Percentiles rank a stretch among this genome's conserved stretches.
Conservation (phyloP, 1,140 invertebrate genomes). For the Pogonomyrmex californicus region DNA sequence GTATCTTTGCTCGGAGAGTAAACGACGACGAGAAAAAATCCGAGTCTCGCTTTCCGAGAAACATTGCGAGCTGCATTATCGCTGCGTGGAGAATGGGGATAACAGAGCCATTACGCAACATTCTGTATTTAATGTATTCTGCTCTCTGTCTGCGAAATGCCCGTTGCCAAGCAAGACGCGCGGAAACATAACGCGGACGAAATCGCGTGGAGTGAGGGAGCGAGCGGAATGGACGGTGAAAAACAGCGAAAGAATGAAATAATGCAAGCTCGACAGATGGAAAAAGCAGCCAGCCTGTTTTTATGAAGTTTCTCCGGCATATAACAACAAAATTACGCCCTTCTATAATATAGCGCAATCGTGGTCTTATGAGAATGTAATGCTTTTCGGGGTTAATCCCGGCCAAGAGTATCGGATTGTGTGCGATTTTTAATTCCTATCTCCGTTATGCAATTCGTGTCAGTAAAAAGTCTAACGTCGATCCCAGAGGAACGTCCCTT, state of each 20-base stretch:
- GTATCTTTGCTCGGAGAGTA: neutral
- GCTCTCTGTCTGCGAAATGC: neutral
- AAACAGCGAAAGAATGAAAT: conserved; percentile 56
- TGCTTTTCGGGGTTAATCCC: conserved; percentile 38
- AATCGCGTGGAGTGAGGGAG: conserved; percentile 18
- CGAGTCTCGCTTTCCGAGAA: neutral
- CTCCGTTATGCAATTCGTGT: neutral
- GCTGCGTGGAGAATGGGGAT: neutral
- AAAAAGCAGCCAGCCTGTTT: conserved; percentile 29
- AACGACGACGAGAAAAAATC: neutral
- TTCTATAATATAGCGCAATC: conserved; percentile 55
- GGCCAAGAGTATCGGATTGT: conserved; percentile 22
- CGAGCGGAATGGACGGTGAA: conserved; percentile 28
- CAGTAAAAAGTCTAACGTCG: conserved; percentile 31
- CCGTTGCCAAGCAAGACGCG: conserved; percentile 15
- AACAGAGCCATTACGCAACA: conserved; percentile 41
- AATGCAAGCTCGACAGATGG: conserved; percentile 52
- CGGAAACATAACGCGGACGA: conserved; percentile 10
- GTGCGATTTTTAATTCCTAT: conserved; percentile 34
- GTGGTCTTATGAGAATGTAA: conserved; percentile 14
- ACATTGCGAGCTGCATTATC: conserved; percentile 20
- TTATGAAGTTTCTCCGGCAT: conserved; percentile 39
- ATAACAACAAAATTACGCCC: conserved; percentile 48
- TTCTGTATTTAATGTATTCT: conserved; percentile 35
- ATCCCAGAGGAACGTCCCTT: conserved; percentile 14